Percentiles rank a stretch among this genome's conserved stretches.
Conservation (phyloP, 2,113 vertebrate genomes). For the Leucopsar rothschildi region DNA sequence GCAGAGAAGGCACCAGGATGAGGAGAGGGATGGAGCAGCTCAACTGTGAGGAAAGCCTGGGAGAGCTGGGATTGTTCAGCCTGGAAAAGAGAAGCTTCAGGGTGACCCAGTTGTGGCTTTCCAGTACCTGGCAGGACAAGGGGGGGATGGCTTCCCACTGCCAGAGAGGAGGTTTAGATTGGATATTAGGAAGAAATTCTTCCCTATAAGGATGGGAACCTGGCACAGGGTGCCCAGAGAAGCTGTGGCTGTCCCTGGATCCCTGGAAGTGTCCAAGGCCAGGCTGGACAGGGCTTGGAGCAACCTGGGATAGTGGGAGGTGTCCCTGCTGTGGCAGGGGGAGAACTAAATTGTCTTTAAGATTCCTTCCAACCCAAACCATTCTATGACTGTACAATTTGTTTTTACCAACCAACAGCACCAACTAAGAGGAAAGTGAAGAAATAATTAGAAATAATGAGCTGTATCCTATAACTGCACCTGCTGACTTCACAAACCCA, state of each 20-base stretch:
- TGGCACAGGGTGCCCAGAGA: not conserved
- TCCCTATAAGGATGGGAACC: not conserved
- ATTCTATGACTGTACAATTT: not conserved
- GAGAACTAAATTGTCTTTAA: not conserved
- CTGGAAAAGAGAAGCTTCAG: not conserved
- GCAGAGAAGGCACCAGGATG: not conserved
- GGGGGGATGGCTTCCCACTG: not conserved
- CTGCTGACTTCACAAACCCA: not conserved
- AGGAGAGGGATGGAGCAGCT: not conserved
- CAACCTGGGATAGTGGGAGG: fast-evolving
- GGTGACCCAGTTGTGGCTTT: fast-evolving
- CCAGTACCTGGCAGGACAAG: not conserved
- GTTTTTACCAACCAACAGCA: not conserved
- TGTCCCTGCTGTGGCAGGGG: not conserved
- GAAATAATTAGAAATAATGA: not conserved
- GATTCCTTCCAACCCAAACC: not conserved
- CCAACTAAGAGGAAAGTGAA: not conserved
- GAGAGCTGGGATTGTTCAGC: not conserved
- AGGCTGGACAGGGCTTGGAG: fast-evolving
- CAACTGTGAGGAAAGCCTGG: not conserved
- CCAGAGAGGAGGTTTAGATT: not conserved
- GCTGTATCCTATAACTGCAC: not conserved
- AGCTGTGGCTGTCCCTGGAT: not conserved
- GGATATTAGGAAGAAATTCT: not conserved
- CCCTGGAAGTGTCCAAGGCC: not conserved